phyloP scores from a whole-genome alignment of 2,888 invertebrate species.

The Dusona sp. region DNA sequence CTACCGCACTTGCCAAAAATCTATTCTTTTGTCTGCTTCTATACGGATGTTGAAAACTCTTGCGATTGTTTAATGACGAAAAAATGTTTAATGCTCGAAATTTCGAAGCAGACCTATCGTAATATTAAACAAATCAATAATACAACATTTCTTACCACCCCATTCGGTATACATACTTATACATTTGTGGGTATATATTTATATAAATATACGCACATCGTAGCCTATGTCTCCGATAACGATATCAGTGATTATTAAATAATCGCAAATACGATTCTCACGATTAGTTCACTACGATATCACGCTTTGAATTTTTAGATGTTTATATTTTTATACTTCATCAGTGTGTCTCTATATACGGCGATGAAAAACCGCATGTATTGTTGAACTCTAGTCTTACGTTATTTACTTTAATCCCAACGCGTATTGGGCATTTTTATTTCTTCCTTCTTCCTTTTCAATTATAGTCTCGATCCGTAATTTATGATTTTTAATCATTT shows the following conservation, averaged over 20 bases:
- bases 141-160: not conserved
- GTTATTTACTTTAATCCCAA: slow-evolving; percentile 78
- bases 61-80: not conserved
- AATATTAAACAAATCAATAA: not conserved
- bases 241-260: slow-evolving; percentile 65
- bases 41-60: not conserved
- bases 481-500: not conserved
- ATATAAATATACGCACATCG: slow-evolving; percentile 25
- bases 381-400: slow-evolving; percentile 84
- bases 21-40: not conserved
- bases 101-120: not conserved
- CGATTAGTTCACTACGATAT: slow-evolving; percentile 74
- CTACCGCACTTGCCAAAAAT: not conserved
- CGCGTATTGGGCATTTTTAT: slow-evolving; percentile 72
- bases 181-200: not conserved
- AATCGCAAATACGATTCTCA: slow-evolving; percentile 68
- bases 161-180: not conserved
- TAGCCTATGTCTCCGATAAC: slow-evolving; percentile 59
- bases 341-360: slow-evolving; percentile 76
- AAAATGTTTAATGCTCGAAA: not conserved
- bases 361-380: slow-evolving; percentile 81
- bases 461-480: slow-evolving; percentile 20
- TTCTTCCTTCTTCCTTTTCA: slow-evolving; percentile 37
- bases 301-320: slow-evolving; percentile 79
- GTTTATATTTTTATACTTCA: slow-evolving; percentile 84